These are phyloP conservation scores for Lucinisca nassula DNA, from an alignment of 2,888 invertebrate species.

Conservation along the genomic window DNA sequence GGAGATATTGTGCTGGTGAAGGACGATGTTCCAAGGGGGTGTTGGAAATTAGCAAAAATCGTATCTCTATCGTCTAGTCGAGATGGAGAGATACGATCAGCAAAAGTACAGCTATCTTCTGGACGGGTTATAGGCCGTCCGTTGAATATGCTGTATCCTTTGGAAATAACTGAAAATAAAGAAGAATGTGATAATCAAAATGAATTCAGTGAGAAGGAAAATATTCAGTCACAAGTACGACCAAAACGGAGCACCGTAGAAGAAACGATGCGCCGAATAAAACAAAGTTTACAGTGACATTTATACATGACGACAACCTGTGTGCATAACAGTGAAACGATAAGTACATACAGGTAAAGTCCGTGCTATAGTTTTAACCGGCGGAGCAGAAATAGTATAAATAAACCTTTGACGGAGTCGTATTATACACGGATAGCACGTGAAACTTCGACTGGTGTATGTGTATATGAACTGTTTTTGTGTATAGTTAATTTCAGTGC, in stretches of 20 bases:
- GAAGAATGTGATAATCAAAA: too few relatives aligned
- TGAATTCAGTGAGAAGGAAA: not conserved
- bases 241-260: conserved; percentile 15
- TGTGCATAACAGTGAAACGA: not conserved
- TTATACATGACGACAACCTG: not conserved
- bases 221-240: not conserved
- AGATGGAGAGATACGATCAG: not conserved
- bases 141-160: conserved; percentile 21
- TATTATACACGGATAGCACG: not conserved
- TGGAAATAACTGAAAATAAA: conserved; percentile 6
- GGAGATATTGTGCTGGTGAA: conserved; percentile 27
- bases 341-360: not conserved
- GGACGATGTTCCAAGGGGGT: not conserved
- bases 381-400: not conserved
- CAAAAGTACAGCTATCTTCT: conserved; percentile 26
- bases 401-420: not conserved
- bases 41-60: too few relatives aligned
- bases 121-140: conserved; percentile 24
- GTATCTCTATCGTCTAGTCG: not conserved
- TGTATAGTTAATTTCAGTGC: not conserved
- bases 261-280: not conserved
- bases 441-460: not conserved
- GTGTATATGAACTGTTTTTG: not conserved
- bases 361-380: not conserved
- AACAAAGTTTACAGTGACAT: not conserved